Conservation (phyloP, 2,797 vertebrate genomes). For the Orientallactaga sibirica region DNA sequence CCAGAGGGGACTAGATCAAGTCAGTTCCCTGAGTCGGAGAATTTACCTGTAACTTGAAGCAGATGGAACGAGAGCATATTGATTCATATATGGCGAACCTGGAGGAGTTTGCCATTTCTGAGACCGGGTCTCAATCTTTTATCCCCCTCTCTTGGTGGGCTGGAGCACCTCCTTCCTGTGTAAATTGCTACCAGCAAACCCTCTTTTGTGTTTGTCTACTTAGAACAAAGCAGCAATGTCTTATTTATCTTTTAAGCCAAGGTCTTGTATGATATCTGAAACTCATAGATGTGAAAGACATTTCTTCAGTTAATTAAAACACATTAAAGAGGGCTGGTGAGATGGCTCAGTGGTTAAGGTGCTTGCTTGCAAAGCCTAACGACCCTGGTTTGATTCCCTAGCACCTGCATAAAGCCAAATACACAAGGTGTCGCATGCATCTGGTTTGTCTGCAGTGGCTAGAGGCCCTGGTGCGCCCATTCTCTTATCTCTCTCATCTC, state of each 20-base stretch:
- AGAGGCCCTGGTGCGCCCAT: too few species aligned
- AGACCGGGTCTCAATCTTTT: neutral
- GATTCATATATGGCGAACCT: neutral
- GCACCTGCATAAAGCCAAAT: too few species aligned
- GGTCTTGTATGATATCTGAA: neutral
- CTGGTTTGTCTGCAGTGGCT: too few species aligned
- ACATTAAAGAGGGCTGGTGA: neutral
- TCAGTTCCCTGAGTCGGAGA: neutral
- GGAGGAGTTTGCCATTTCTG: neutral
- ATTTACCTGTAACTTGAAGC: conserved; percentile 24
- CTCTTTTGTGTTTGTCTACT: neutral
- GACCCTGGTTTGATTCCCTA: too few species aligned
- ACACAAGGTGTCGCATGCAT: too few species aligned
- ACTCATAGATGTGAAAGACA: neutral
- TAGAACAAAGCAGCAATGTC: neutral
- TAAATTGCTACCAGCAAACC: accelerated
- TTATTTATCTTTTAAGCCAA: neutral
- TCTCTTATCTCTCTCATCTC: too few species aligned
- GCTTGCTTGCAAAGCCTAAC: too few species aligned
- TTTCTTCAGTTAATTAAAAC: conserved; percentile 2
- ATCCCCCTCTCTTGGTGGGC: neutral
- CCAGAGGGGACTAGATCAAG: neutral
- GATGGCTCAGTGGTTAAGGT: too few species aligned
- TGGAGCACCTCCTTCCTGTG: neutral
- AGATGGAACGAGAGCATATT: neutral